Evolutionary conservation across 2,113 vertebrate species (phyloP).

Genomic region (Mustelus asterias): DNA sequence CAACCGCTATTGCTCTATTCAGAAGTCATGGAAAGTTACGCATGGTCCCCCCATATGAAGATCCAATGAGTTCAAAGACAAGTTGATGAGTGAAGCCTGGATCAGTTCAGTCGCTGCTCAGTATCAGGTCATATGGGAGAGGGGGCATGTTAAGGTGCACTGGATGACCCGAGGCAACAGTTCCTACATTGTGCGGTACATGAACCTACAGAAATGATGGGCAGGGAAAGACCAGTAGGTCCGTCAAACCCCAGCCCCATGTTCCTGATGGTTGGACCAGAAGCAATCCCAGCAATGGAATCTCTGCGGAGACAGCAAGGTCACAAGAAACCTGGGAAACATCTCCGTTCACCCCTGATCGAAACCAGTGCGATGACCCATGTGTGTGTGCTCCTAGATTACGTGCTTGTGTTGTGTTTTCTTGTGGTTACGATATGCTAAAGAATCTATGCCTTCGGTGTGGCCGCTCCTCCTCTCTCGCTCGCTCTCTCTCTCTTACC

Average conservation of each 20-base stretch:
- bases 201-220: neutral
- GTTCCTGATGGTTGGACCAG: neutral
- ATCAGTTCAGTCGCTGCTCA: neutral
- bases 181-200: neutral
- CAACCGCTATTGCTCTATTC: neutral
- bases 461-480: constrained; percentile 39
- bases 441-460: neutral
- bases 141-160: neutral
- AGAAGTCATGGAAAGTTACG: neutral
- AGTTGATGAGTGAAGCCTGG: neutral
- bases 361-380: neutral
- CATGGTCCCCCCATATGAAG: neutral
- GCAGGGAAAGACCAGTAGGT: neutral
- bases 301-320: neutral
- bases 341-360: neutral
- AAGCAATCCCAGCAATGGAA: no score
- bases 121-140: no score
- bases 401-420: neutral
- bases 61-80: neutral
- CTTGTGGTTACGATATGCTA: neutral
- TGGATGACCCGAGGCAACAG: neutral
- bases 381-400: no score
- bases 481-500: constrained; percentile 37
- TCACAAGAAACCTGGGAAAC: neutral
- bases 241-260: neutral